phyloP scores from a whole-genome alignment of 2,888 invertebrate genomes.

The Sphaerophoria rueppellii region DNA sequence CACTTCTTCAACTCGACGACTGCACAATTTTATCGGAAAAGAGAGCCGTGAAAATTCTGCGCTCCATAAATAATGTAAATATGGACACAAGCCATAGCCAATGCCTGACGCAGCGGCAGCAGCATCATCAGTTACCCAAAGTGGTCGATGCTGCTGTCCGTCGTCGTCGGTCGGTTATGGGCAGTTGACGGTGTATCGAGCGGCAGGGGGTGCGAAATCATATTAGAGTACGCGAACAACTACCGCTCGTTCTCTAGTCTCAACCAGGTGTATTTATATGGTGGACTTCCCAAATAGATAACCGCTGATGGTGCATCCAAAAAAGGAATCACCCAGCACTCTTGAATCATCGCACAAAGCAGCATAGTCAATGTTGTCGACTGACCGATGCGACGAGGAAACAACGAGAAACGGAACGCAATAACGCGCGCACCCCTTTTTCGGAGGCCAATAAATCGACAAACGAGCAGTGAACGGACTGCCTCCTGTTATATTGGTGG shows the following conservation, averaged over 20 bases:
- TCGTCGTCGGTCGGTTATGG: too few species aligned
- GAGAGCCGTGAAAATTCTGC: slow-evolving; percentile 68
- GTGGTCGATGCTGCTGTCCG: slow-evolving; percentile 12
- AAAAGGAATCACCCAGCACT: slow-evolving; percentile 64
- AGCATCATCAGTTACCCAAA: slow-evolving; percentile 16
- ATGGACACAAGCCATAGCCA: slow-evolving; percentile 71
- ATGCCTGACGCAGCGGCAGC: slow-evolving; percentile 50
- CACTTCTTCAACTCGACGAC: background rate
- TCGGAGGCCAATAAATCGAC: slow-evolving; percentile 69
- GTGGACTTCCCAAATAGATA: slow-evolving; percentile 71
- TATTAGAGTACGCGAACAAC: slow-evolving; percentile 7
- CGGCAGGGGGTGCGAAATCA: slow-evolving; percentile 1
- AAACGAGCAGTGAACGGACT: background rate
- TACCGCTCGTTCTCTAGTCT: background rate
- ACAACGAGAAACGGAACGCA: slow-evolving; percentile 59
- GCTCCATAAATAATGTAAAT: slow-evolving; percentile 74
- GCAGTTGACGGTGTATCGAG: background rate
- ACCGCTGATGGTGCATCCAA: slow-evolving; percentile 59
- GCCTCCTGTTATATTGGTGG: slow-evolving; percentile 2
- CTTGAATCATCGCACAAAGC: slow-evolving; percentile 58
- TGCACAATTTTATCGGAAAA: background rate
- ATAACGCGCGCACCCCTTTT: slow-evolving; percentile 73
- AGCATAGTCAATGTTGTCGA: slow-evolving; percentile 37
- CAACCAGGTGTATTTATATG: slow-evolving; percentile 62
- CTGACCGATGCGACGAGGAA: background rate